Percentiles rank a stretch among this genome's conserved stretches.
phyloP scores from a whole-genome alignment of 2,113 vertebrate genomes.

The Scomber scombrus region DNA sequence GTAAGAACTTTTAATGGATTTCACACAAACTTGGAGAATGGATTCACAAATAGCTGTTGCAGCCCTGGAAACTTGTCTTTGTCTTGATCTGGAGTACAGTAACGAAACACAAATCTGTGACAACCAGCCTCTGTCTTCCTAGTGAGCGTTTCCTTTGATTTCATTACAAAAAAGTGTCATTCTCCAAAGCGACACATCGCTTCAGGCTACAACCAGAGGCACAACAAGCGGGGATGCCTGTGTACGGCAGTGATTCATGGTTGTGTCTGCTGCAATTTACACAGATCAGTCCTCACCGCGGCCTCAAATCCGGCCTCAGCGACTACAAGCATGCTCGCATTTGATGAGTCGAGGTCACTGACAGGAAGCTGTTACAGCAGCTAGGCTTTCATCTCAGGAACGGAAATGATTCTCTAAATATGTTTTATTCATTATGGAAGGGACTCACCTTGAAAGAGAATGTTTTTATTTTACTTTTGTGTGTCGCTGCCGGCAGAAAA shows the following conservation, averaged over 20 bases:
- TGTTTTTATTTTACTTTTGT: background rate
- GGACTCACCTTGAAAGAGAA: background rate
- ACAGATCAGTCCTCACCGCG: no score
- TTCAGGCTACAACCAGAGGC: background rate
- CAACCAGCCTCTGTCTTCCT: no score
- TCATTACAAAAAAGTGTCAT: background rate
- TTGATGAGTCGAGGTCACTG: constrained; percentile 16
- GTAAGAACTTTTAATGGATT: background rate
- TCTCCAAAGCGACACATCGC: background rate
- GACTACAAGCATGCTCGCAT: no score
- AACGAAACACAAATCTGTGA: no score
- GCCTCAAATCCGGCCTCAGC: no score
- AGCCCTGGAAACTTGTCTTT: no score
- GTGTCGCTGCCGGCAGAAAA: background rate
- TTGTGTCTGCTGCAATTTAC: constrained; percentile 8
- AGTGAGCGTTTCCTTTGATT: no score
- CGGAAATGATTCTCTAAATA: constrained; percentile 15
- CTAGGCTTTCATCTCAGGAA: constrained; percentile 10
- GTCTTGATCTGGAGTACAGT: no score
- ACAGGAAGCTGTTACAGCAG: background rate
- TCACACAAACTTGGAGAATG: background rate
- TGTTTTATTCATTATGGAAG: constrained; percentile 33
- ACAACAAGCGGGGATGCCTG: background rate
- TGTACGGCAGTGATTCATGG: background rate
- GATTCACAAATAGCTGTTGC: no score